Percentiles rank a stretch among this genome's conserved stretches.
These are phyloP conservation scores for Helarctos malayanus DNA, from an alignment of 2,797 vertebrate genomes.

Conservation along the genomic window DNA sequence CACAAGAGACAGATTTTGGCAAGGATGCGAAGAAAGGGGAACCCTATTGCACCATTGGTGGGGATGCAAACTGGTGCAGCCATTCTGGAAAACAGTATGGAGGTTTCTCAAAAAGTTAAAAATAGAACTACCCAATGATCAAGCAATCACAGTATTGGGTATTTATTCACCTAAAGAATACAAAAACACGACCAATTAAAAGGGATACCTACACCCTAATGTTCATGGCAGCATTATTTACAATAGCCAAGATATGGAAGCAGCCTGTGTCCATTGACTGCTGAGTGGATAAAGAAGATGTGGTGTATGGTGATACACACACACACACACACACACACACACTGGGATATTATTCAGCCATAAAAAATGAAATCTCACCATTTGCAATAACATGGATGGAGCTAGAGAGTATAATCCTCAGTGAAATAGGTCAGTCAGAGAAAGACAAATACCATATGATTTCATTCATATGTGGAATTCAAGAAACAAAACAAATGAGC, in stretches of 20 bases:
- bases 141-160: not conserved
- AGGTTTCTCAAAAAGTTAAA: too few species aligned
- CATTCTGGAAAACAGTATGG: too few species aligned
- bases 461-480: not conserved
- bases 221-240: not conserved
- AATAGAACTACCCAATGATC: not conserved
- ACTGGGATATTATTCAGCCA: too few species aligned
- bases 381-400: not conserved
- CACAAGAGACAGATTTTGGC: not conserved
- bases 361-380: not conserved
- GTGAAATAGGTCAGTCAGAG: not conserved
- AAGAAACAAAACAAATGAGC: not conserved
- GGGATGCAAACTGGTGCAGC: not conserved
- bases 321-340: not conserved
- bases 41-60: not conserved
- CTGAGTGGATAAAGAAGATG: not conserved
- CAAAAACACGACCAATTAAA: not conserved
- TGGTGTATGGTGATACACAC: not conserved
- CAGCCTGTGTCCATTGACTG: not conserved
- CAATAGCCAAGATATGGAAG: not conserved
- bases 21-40: not conserved
- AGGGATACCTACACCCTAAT: not conserved
- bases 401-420: not conserved
- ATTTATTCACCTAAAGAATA: not conserved
- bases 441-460: not conserved